Conservation (phyloP, 2,113 vertebrate species). For the Tylochromis polylepis region DNA sequence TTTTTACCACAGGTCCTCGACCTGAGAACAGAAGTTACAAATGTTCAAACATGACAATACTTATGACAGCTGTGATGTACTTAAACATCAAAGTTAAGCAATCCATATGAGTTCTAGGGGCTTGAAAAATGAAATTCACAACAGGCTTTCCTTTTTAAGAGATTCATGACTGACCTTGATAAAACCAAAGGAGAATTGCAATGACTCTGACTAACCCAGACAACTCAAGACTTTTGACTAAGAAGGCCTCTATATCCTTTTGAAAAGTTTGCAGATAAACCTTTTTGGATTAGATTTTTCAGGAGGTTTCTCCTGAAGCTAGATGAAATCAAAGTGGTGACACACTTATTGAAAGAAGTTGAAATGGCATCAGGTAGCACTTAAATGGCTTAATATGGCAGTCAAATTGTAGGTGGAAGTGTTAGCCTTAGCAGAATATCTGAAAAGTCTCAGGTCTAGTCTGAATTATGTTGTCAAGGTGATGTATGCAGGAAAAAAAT, state of each 20-base stretch:
- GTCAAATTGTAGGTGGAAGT: not conserved
- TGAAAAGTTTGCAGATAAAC: not conserved
- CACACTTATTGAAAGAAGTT: fast-evolving
- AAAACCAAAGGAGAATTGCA: not conserved
- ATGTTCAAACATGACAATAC: not conserved
- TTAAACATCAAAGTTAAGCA: not conserved
- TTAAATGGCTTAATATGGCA: not conserved
- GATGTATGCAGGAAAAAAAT: not conserved
- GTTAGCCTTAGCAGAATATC: not conserved
- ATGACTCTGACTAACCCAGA: not conserved
- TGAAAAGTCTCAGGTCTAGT: not conserved
- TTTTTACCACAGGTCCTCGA: not conserved
- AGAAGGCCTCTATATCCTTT: not conserved
- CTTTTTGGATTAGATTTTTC: not conserved
- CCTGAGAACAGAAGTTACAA: not conserved
- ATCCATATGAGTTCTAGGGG: not conserved
- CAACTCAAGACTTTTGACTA: not conserved
- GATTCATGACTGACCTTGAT: not conserved
- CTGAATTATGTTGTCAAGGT: not conserved
- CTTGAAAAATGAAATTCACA: not conserved
- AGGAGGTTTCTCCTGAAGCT: not conserved
- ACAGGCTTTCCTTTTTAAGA: not conserved
- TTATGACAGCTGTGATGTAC: not conserved
- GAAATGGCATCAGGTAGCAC: fast-evolving
- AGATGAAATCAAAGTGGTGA: not conserved